Conservation (phyloP, 1,140 invertebrate species). For the Matsumurasca onukii region DNA sequence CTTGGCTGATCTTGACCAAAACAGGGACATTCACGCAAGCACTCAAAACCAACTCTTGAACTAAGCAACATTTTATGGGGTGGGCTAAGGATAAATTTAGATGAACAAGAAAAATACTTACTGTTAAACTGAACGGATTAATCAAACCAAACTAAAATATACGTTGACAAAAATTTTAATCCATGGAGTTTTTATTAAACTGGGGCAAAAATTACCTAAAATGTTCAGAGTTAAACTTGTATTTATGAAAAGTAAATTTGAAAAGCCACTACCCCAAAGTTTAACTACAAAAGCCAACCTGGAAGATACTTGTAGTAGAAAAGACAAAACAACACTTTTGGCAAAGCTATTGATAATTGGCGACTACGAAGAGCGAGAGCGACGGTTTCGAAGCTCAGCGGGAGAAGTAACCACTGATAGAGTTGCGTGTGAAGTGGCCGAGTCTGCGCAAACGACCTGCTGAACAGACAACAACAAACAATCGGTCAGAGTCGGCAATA, state of each 20-base stretch:
- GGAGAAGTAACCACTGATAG: constrained; percentile 38
- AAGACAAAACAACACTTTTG: constrained; percentile 8
- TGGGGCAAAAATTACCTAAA: neutral
- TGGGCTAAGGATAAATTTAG: neutral
- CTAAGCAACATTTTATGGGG: neutral
- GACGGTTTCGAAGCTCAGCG: constrained; percentile 24
- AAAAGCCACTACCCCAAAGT: neutral
- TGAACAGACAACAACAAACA: constrained; percentile 24
- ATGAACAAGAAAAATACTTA: neutral
- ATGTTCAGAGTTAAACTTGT: neutral
- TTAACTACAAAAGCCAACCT: constrained; percentile 6
- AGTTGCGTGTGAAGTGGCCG: constrained; percentile 42
- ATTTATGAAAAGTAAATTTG: neutral
- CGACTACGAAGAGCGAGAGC: neutral
- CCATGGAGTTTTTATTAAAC: neutral
- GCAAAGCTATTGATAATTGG: constrained; percentile 10
- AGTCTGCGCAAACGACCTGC: constrained; percentile 40
- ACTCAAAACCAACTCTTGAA: neutral
- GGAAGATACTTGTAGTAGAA: neutral
- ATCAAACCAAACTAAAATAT: constrained; percentile 1
- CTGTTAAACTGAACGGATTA: neutral
- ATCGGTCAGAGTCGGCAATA: constrained; percentile 25
- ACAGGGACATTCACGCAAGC: neutral
- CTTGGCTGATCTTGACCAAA: constrained; percentile 1
- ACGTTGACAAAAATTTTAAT: neutral